Evolutionary conservation across 2,797 vertebrate species (phyloP).

Genomic region (Selene dorsalis): DNA sequence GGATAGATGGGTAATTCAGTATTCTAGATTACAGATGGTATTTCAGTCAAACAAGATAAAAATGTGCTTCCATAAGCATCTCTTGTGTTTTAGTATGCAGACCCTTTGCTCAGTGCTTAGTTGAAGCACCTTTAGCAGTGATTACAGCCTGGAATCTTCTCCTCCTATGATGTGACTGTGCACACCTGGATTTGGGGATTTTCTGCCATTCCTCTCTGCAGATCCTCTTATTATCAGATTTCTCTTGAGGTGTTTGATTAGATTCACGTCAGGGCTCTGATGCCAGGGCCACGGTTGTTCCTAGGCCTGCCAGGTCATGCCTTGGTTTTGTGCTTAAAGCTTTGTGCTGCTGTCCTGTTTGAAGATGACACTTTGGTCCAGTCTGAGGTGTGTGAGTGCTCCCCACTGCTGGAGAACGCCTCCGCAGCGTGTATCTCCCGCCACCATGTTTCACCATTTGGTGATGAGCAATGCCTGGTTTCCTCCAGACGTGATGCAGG

Average conservation of each 20-base stretch:
- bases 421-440: too few relatives aligned
- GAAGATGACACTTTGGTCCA: too few relatives aligned
- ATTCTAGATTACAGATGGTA: not conserved
- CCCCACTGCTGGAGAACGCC: too few relatives aligned
- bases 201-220: not conserved
- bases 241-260: not conserved
- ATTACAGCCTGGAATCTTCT: not conserved
- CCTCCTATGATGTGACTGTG: not conserved
- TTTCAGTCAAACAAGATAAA: slow-evolving; percentile 1
- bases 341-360: too few relatives aligned
- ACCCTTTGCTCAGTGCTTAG: not conserved
- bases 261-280: not conserved
- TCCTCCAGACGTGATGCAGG: not conserved
- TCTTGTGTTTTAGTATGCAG: not conserved
- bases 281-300: not conserved
- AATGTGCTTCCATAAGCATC: not conserved
- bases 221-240: not conserved
- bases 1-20: too few relatives aligned
- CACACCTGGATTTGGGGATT: not conserved
- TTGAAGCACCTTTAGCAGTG: not conserved
- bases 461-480: too few relatives aligned
- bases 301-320: too few relatives aligned
- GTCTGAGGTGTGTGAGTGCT: too few relatives aligned
- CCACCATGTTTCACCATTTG: too few relatives aligned
- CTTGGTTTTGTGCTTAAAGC: not conserved